These are phyloP conservation scores for Borostomias antarcticus DNA, from an alignment of 2,797 vertebrate species.

Conservation along the genomic window DNA sequence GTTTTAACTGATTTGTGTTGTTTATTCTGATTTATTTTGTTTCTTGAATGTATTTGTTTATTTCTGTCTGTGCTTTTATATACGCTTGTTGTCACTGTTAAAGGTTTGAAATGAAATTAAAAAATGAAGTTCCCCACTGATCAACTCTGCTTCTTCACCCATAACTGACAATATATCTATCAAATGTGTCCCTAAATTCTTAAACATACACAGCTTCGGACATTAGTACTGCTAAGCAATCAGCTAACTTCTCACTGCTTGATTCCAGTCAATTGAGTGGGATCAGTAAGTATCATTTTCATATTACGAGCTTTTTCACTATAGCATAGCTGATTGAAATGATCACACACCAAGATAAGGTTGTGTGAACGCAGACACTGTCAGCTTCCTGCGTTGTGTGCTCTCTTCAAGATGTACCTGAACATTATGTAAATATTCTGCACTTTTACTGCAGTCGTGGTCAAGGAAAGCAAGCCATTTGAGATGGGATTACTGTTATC, in stretches of 20 bases:
- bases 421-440: too few relatives aligned
- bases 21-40: background rate
- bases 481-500: too few relatives aligned
- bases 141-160: background rate
- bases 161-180: background rate
- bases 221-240: background rate
- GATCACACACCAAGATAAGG: slow-evolving; percentile 26
- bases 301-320: background rate
- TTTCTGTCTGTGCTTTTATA: too few relatives aligned
- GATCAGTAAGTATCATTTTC: background rate
- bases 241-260: background rate
- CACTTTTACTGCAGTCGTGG: too few relatives aligned
- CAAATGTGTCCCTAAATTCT: background rate
- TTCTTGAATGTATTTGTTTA: background rate
- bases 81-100: too few relatives aligned
- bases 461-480: too few relatives aligned
- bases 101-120: too few relatives aligned
- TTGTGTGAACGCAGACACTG: slow-evolving; percentile 16
- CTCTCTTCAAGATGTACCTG: background rate
- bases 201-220: too few relatives aligned
- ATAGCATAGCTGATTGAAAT: background rate
- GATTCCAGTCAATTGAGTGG: background rate
- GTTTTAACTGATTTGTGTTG: too few relatives aligned
- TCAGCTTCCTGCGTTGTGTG: slow-evolving; percentile 16
- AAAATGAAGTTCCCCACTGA: too few relatives aligned